Evolutionary conservation across 2,797 vertebrate species (phyloP), one percentile per base, ranked within the genome.

Genomic region (Varecia variegata): DNA sequence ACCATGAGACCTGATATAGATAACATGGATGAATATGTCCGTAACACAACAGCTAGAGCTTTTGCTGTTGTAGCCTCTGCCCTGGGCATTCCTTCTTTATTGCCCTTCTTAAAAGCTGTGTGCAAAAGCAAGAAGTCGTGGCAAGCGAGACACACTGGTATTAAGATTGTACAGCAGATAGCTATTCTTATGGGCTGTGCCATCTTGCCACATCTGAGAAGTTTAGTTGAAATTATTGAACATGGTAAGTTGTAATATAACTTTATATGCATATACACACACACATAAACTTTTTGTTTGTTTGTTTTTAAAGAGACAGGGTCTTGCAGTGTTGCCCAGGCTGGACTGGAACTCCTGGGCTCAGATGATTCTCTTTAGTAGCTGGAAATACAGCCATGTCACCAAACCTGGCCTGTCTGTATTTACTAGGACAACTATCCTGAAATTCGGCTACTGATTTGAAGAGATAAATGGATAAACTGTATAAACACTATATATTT

Each of bases 41-140:
- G 99, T 98, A 99, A 99, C 98, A 99, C 99, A 47, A 99, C 99
- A 17, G 99, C 99, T 95, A 98, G 99, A 98, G 99, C 99, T 97
- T 99, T 99, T 93, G 99, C 99, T 0, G 99, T 99, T 0, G 99
- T 99, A 93, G 99, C 99, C 0, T 99, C 99, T 60, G 99, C 99
- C 40, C 98, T 99, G 40, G 99, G 99, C 50, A 99, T 99, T 96
- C 99, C 99, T 90, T 99, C 99, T 45, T 99, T 99, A n/a, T 97
- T 99, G 90, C 99, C 99, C 27, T 99, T 99, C 98, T 99, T 99
- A 97, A 99, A 99, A 98, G 99, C 99, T 12, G 99, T 99, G 94
- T 99, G 99, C 85, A 99, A 99, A 98, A 99, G 99, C 98, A 99
- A 99, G 98, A 99, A 99, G 92, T 99, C 99, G 2, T 99, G 99